phyloP scores from a whole-genome alignment of 1,140 invertebrate species.

The Solenopsis invicta region DNA sequence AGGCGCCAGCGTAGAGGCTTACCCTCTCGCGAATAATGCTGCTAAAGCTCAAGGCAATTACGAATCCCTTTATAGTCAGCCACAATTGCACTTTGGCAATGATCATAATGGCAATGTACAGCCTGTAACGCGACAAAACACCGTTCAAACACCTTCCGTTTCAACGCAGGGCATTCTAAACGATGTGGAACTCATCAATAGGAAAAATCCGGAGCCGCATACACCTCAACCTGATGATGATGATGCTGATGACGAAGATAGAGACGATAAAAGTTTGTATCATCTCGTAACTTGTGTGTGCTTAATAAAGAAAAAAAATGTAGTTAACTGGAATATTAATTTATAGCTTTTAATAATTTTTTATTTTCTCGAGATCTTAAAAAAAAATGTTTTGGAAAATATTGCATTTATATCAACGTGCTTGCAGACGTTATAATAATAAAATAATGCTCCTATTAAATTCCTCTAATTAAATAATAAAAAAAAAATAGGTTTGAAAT shows the following conservation, averaged over 20 bases:
- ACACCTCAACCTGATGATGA: constrained; percentile 72
- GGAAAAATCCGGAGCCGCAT: constrained; percentile 78
- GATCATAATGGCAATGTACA: background rate
- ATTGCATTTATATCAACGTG: background rate
- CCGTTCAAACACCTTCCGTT: constrained; percentile 50
- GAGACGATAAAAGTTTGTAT: constrained; percentile 63
- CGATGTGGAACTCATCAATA: constrained; percentile 83
- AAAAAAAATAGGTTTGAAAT: constrained; percentile 9
- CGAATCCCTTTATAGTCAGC: constrained; percentile 77
- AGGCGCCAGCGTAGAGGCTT: constrained; percentile 66
- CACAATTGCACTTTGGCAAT: constrained; percentile 81
- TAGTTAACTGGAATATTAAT: background rate
- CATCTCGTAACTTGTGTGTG: constrained; percentile 2
- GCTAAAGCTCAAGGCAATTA: constrained; percentile 71
- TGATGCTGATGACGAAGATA: constrained; percentile 66
- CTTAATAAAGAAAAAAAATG: constrained; percentile 3
- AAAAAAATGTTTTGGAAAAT: background rate
- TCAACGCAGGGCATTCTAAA: constrained; percentile 77
- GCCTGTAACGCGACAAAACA: constrained; percentile 6
- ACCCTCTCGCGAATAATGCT: constrained; percentile 37
- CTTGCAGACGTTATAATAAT: background rate
- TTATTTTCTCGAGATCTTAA: background rate
- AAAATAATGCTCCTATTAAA: background rate
- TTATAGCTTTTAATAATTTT: background rate
- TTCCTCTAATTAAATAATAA: background rate